Evolutionary conservation across 2,113 vertebrate species (phyloP).

Genomic region (Dolichallabes microphthalmus): DNA sequence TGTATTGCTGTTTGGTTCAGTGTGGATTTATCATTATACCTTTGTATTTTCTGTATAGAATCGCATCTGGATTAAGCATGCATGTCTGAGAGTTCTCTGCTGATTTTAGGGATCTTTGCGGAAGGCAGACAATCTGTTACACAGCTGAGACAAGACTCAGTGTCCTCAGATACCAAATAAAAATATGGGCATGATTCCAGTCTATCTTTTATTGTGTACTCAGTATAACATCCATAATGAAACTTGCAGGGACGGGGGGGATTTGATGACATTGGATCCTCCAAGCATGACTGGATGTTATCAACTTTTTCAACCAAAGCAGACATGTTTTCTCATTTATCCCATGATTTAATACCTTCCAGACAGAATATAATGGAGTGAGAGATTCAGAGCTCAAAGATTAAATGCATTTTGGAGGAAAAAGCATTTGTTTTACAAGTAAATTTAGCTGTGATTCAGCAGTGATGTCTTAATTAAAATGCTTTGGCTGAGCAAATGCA

Average conservation of each 20-base stretch:
- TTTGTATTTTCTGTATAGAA: neutral
- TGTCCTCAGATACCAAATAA: neutral
- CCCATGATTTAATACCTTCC: conserved; percentile 14
- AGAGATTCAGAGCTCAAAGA: neutral
- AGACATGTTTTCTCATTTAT: conserved; percentile 19
- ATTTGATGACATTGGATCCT: neutral
- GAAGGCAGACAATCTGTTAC: neutral
- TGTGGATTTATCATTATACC: neutral
- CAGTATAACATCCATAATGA: conserved; percentile 8
- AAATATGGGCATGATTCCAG: conserved; percentile 6
- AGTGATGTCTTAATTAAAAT: conserved; percentile 35
- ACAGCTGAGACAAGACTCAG: neutral
- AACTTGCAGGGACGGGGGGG: neutral
- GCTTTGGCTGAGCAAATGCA: neutral
- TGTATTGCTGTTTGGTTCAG: neutral
- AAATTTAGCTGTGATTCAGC: conserved; percentile 8
- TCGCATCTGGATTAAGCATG: neutral
- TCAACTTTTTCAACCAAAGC: conserved; percentile 12
- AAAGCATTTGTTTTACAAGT: conserved; percentile 14
- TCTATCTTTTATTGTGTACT: conserved; percentile 14
- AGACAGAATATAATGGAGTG: neutral
- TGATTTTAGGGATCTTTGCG: neutral
- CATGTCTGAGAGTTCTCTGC: neutral
- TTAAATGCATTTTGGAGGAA: conserved; percentile 10
- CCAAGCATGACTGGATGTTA: conserved; percentile 5